Evolutionary conservation across 2,113 vertebrate genomes (phyloP), one percentile per base, ranked within the genome.

Genomic region (Vombatus ursinus): DNA sequence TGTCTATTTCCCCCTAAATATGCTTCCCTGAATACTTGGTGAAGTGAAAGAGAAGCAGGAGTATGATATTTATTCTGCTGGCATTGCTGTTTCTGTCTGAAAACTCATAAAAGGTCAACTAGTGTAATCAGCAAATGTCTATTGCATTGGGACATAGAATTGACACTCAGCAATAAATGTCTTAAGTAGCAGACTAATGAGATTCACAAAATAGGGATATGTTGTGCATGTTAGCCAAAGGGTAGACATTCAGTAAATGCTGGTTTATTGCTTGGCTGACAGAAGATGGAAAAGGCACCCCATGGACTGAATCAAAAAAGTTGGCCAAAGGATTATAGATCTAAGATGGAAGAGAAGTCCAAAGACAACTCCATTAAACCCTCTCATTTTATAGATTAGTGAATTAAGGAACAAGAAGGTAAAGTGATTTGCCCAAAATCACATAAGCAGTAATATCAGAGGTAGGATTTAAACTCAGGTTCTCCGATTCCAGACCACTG

Each of bases 1-100:
- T 92, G 95, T 84, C 31, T n/a, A 37, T 89, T 93, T 89, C 89
- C 47, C 57, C 25, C 51, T 50, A 89, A 90, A 94, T 8, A 77
- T 84, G 50, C 31, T 95, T 90, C 26, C 26, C 4, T 23, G 49
- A 44, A 61, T 61, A 84, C 0, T 8, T 91, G 47, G 95, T n/a
- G 90, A 54, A 97, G 54, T 31, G 52, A 25, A 57, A 49, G 6
- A 91, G 50, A 50, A 49, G 7, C 50, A 68, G 50, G 37, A 84
- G 50, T 48, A 48, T 11, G 90, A 11, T 0, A 0, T 90, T 93
- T 89, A 94, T 94, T 96, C 91, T 93, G 23, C 4, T 11, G 31
- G 31, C 19, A 11, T 1, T 53, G 22, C 9, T 90, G 6, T n/a
- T 90, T 93, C 96, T n/a, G 51, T 92, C 92, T 16, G 89, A 91